A percentile compares a stretch with the other conserved stretches of the same genome.
Evolutionary conservation across 2,113 vertebrate species (phyloP).

Genomic region (Tupaia chinensis): DNA sequence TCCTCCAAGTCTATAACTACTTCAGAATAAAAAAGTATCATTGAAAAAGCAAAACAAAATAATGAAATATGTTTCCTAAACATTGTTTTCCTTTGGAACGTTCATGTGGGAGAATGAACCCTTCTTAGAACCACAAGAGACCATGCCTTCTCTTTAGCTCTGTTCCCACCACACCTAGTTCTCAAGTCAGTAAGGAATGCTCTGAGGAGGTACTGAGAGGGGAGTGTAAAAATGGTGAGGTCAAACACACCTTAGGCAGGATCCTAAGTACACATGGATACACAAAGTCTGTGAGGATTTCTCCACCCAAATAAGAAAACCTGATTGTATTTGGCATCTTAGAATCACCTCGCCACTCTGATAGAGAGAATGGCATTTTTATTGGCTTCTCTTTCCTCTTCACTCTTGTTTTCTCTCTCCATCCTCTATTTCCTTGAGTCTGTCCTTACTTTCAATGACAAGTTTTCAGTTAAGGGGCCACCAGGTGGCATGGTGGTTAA

Average conservation of each 20-base stretch:
- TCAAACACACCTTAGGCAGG: background rate
- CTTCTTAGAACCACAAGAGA: background rate
- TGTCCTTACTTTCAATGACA: background rate
- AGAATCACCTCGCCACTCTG: no score
- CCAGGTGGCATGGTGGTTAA: no score
- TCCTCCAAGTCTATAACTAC: background rate
- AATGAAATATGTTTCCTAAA: background rate
- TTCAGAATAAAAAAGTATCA: constrained; percentile 1
- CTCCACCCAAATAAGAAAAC: background rate
- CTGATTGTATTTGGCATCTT: no score
- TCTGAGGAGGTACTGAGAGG: background rate
- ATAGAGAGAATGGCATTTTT: background rate
- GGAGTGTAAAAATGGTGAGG: background rate
- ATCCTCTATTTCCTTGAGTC: background rate
- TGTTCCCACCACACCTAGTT: background rate
- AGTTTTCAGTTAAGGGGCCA: background rate
- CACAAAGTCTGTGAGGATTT: background rate
- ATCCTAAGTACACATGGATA: background rate
- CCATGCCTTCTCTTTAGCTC: background rate
- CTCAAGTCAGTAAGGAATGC: background rate
- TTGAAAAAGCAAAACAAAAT: background rate
- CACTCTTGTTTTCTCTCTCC: background rate
- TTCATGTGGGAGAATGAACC: background rate
- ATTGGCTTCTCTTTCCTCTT: background rate
- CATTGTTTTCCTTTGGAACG: background rate